Evolutionary conservation across 2,888 invertebrate species (phyloP), one percentile per base, ranked within the genome.

Genomic region (Marronus borbonicus): DNA sequence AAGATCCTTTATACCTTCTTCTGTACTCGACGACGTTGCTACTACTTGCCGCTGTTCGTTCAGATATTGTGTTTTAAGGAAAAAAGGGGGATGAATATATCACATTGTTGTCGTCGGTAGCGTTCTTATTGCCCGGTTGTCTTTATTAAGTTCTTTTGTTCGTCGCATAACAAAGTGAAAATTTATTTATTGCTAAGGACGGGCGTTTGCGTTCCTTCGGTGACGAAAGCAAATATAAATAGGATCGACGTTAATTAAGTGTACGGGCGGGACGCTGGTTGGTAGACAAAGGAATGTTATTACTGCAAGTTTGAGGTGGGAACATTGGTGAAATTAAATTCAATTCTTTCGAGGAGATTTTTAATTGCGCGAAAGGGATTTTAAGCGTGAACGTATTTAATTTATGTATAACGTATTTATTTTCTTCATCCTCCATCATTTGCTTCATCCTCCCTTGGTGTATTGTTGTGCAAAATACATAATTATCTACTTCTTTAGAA

Each of bases 71-170:
- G 58, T 17, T 72, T 72, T 58, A 72, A 12, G 36, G 72, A 72
- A 72, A 72, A 72, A 58, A 44, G 44, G 36, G 31, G 39, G 58
- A 58, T 72, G 58, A 72, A 72, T 72, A 72, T 72, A 58, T 72
- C 39, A 36, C 72, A 72, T 72, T 58, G 72, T 72, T 58, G 72
- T 58, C 55, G 36, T 58, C 58, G 72, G 31, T 72, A 44, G 58
- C 20, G 39, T 55, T 58, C 72, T 72, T 58, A 72, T 72, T 72
- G 72, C 58, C 49, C 58, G 72, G 58, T 58, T 60, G 72, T 72
- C 72, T 72, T 72, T 58, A 72, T 72, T 72, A 72, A 60, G 58
- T 58, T 72, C 72, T 72, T 72, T 72, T 72, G 72, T 72, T 58
- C 14, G 58, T 10, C 44, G 20, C 58, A 58, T 58, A 72, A 72